Percentiles rank a stretch among this genome's conserved stretches.
These are phyloP conservation scores for Margaritifera margaritifera DNA, from an alignment of 2,888 invertebrate species.

Conservation along the genomic window DNA sequence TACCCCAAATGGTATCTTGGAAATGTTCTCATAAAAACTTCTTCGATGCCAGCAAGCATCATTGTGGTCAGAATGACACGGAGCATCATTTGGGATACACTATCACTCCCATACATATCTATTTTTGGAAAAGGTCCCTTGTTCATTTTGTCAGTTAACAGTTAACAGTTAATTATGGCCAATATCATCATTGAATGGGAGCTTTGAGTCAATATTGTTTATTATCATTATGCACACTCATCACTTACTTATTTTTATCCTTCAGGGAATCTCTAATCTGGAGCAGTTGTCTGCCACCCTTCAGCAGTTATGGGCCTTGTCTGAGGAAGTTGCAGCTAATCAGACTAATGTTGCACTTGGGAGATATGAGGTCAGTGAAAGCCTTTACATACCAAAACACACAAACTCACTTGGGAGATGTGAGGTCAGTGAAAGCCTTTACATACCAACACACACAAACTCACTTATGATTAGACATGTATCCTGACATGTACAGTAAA, in stretches of 20 bases:
- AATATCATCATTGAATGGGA: not conserved
- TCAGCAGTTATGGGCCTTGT: slow-evolving; percentile 67
- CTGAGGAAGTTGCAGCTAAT: slow-evolving; percentile 54
- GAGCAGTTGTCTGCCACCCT: slow-evolving; percentile 55
- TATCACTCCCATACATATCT: no score
- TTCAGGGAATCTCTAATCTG: slow-evolving; percentile 58
- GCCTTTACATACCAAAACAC: not conserved
- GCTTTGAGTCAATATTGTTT: not conserved
- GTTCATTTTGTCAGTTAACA: not conserved
- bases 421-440: slow-evolving; percentile 44
- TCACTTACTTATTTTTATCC: slow-evolving; percentile 4
- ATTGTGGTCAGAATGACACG: no score
- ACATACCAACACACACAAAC: not conserved
- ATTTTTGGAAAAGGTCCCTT: slow-evolving; percentile 7
- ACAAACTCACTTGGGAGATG: no score
- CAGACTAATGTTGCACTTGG: slow-evolving; percentile 59
- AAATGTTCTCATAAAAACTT: no score
- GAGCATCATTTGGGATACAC: no score
- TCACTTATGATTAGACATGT: no score
- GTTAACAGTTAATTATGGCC: no score
- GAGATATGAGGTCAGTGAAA: slow-evolving; percentile 60
- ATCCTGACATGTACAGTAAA: no score
- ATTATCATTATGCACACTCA: not conserved
- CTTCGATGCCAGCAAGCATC: no score
- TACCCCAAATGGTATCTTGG: no score